These are phyloP conservation scores for Pogonognathellus flavescens DNA, from an alignment of 1,140 invertebrate genomes.

Conservation along the genomic window DNA sequence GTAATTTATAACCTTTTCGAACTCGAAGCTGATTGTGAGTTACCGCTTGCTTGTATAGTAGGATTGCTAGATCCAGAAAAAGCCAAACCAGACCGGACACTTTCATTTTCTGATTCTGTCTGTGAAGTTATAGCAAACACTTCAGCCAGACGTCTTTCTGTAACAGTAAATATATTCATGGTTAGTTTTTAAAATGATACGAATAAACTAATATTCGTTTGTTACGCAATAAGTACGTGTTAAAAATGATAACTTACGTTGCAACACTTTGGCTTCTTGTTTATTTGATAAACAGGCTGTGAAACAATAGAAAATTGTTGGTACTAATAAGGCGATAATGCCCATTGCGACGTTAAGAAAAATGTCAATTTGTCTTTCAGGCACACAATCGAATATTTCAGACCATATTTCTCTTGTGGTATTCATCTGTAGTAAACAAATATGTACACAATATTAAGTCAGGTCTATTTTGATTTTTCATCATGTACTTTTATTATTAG, in stretches of 20 bases:
- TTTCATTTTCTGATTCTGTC: conserved; percentile 13
- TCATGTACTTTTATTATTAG: not conserved
- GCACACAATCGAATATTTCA: conserved; percentile 58
- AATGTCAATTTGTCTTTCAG: conserved; percentile 32
- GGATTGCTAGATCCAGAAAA: not conserved
- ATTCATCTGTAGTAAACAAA: conserved; percentile 61
- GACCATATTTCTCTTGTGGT: conserved; percentile 64
- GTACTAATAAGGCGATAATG: conserved; percentile 48
- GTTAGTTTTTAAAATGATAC: not conserved
- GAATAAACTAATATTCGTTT: not conserved
- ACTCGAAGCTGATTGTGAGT: too few species aligned
- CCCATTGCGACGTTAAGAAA: conserved; percentile 56
- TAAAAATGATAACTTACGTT: conserved; percentile 57
- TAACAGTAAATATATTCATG: not conserved
- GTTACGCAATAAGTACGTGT: not conserved
- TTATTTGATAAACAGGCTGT: conserved; percentile 55
- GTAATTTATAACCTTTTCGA: not conserved
- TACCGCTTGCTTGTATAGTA: not conserved
- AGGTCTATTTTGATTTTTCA: not conserved
- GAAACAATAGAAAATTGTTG: conserved; percentile 61
- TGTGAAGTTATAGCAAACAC: conserved; percentile 53
- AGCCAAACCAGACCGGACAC: not conserved
- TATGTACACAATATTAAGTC: too few species aligned
- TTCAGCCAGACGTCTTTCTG: conserved; percentile 49
- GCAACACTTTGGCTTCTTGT: conserved; percentile 63